Percentiles rank a stretch among this genome's conserved stretches.
phyloP scores from a whole-genome alignment of 2,797 vertebrate genomes.

The Platyrinchus mystaceus region DNA sequence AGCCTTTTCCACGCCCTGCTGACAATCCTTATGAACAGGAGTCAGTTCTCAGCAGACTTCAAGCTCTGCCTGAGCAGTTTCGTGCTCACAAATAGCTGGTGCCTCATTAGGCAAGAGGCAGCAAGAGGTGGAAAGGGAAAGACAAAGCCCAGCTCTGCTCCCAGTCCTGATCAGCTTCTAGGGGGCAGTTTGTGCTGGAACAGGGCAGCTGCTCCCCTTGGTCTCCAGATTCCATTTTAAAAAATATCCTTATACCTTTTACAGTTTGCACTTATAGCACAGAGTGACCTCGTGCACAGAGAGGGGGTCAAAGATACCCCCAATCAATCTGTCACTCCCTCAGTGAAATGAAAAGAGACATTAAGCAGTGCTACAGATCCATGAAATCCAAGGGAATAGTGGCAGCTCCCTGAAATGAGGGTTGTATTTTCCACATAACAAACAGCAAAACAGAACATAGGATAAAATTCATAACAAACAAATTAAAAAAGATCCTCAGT shows the following conservation, averaged over 20 bases:
- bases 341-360: background rate
- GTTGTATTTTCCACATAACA: background rate
- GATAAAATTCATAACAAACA: constrained; percentile 46
- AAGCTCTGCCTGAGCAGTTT: background rate
- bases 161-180: background rate
- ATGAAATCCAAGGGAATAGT: background rate
- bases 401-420: background rate
- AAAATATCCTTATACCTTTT: accelerated
- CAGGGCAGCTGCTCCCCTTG: background rate
- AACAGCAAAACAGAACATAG: background rate
- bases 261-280: background rate
- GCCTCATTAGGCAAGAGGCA: background rate
- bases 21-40: accelerated
- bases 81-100: background rate
- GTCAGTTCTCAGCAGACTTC: background rate
- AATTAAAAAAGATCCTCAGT: constrained; percentile 2
- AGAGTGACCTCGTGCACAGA: background rate
- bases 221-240: background rate
- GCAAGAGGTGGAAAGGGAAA: background rate
- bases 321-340: background rate
- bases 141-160: background rate
- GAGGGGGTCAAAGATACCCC: background rate
- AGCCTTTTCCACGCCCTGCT: background rate
- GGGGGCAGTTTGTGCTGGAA: background rate
- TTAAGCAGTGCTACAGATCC: background rate